Evolutionary conservation across 2,888 invertebrate species (phyloP).

Genomic region (Nemotelus nigrinus): DNA sequence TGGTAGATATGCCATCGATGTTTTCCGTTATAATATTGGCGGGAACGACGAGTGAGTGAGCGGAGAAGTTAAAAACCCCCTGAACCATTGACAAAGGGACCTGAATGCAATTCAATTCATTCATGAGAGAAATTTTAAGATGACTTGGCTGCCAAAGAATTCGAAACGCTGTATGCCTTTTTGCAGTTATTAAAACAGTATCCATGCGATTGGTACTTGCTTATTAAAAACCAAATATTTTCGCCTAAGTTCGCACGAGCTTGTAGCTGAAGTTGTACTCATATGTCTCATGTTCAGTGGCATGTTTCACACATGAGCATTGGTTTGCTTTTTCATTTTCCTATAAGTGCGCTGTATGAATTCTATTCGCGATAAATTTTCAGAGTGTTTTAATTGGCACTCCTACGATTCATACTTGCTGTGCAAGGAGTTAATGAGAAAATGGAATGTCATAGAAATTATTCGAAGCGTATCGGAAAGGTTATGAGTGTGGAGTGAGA

Average conservation of each 20-base stretch:
- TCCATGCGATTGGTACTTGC: background rate
- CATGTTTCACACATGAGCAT: no score
- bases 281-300: no score
- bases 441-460: slow-evolving; percentile 38
- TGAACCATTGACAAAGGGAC: no score
- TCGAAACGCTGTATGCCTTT: background rate
- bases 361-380: slow-evolving; percentile 31
- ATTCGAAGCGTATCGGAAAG: slow-evolving; percentile 31
- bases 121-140: slow-evolving; percentile 24
- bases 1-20: no score
- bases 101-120: background rate
- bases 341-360: slow-evolving; percentile 24
- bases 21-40: no score
- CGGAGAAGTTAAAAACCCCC: no score
- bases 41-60: no score
- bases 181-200: slow-evolving; percentile 29
- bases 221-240: slow-evolving; percentile 26
- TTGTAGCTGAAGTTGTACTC: background rate
- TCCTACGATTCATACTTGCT: slow-evolving; percentile 22
- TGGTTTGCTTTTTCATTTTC: background rate
- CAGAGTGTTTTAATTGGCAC: slow-evolving; percentile 46
- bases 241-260: slow-evolving; percentile 20
- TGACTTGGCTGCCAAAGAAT: slow-evolving; percentile 23
- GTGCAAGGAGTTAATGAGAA: slow-evolving; percentile 38
- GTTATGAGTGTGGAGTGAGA: slow-evolving; percentile 5